Conservation (phyloP, 2,888 invertebrate species). For the Lasioglossum vierecki region DNA sequence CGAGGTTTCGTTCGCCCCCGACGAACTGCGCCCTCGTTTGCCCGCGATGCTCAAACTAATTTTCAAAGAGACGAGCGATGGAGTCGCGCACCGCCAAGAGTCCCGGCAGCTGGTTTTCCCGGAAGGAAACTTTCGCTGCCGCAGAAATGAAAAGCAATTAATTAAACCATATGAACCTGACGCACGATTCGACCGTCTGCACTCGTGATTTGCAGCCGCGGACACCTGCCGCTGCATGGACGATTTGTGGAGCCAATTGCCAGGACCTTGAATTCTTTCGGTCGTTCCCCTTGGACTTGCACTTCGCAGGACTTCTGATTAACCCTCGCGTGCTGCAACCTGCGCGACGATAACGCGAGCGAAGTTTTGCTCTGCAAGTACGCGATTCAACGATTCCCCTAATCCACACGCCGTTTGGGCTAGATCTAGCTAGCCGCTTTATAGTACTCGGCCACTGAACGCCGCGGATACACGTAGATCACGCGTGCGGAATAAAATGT, state of each 20-base stretch:
- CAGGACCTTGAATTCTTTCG: slow-evolving; percentile 9
- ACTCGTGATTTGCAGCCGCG: slow-evolving; percentile 39
- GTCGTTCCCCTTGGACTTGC: neutral
- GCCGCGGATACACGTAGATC: neutral
- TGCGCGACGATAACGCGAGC: neutral
- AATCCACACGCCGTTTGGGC: neutral
- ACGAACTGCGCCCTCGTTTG: slow-evolving; percentile 56
- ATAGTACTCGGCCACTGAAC: neutral
- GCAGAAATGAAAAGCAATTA: slow-evolving; percentile 63
- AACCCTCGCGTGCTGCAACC: neutral
- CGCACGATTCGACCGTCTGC: slow-evolving; percentile 13
- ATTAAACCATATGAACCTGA: slow-evolving; percentile 60
- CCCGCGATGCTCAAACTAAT: slow-evolving; percentile 68
- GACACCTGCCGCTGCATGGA: slow-evolving; percentile 17
- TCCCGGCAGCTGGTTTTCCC: slow-evolving; percentile 40
- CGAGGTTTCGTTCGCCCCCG: slow-evolving; percentile 67
- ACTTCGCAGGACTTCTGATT: neutral
- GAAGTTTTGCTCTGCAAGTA: neutral
- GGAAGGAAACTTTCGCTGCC: slow-evolving; percentile 51
- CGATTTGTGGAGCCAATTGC: neutral
- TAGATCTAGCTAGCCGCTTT: neutral
- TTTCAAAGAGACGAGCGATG: slow-evolving; percentile 69
- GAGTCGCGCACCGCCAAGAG: slow-evolving; percentile 60
- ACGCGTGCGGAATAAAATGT: neutral
- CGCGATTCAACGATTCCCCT: slow-evolving; percentile 15